Evolutionary conservation across 2,888 invertebrate species (phyloP), one percentile per base, ranked within the genome.

Genomic region (Podabrus alpinus): DNA sequence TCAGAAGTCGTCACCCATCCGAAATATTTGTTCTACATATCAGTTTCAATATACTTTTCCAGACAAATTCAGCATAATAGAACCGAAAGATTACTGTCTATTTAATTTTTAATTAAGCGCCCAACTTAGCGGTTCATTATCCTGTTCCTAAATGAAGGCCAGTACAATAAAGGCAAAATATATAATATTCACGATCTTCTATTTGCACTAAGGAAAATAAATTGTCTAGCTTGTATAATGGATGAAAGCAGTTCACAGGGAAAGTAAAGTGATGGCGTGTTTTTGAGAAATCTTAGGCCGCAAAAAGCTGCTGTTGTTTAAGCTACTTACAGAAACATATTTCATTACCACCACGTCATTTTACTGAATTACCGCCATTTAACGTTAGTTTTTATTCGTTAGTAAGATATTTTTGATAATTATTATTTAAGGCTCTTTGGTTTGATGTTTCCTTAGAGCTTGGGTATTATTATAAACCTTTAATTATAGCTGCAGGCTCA

Each of bases 181-280:
- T 85, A 84, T 82, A 84, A 84, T 84, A 85, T 85, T 84, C 83
- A 84, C 79, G 81, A 83, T 82, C 79, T 82, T 82, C 80, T 83
- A 82, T 83, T 85, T 84, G 83, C 84, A 82, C 83, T 85, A 84
- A 85, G 83, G 84, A 83, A 84, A 85, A 85, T 85, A 85, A 85
- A 85, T 85, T 84, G 84, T 85, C 84, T 83, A 82, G 81, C 81
- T 81, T 84, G 83, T 84, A 85, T 84, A 85, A 85, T 84, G 82
- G 83, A 85, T 85, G 84, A 84, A 81, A 82, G 80, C 80, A 83
- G 83, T 83, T 83, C 82, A 82, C 80, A 79, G 45, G 45, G 45
- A 45, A 81, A 80, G 79, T 80, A 81, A 81, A 82, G 81, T 82
- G 82, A 82, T 84, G 81, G 84, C 84, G 82, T 83, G 83, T 82